A percentile compares a stretch with the other conserved stretches of the same genome.
These are phyloP conservation scores for Horisme vitalbata DNA, from an alignment of 2,888 invertebrate genomes.

Conservation along the genomic window DNA sequence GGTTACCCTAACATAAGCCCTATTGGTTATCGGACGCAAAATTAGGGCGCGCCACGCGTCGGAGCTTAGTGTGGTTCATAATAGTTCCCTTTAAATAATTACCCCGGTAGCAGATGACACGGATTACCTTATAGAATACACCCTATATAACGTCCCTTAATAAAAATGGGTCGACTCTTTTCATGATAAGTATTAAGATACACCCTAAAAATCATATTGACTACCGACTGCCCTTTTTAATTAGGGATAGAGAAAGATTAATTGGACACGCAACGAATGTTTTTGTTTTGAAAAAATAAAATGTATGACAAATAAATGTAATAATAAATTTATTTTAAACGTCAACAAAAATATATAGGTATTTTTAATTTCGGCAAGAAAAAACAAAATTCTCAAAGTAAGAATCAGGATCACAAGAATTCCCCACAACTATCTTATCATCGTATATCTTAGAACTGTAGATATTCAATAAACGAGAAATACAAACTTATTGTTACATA, in stretches of 20 bases:
- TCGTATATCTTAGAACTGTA: no score
- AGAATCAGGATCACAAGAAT: no score
- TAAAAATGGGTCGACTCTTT: conserved; percentile 51
- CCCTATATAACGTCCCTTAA: conserved; percentile 41
- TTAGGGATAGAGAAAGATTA: conserved; percentile 28
- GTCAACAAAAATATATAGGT: no score
- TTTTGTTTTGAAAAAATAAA: no score
- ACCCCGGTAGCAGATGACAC: conserved; percentile 79
- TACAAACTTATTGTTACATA: no score
- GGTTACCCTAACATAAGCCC: conserved; percentile 58
- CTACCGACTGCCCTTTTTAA: conserved; percentile 35
- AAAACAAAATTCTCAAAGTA: no score
- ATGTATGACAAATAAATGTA: no score
- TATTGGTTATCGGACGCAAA: conserved; percentile 74
- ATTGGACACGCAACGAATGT: conserved; percentile 28
- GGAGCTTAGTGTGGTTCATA: conserved; percentile 63
- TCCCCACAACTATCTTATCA: no score
- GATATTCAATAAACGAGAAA: no score
- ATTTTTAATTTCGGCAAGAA: no score
- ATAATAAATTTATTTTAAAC: no score
- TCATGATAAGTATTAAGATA: conserved; percentile 38
- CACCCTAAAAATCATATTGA: conserved; percentile 28
- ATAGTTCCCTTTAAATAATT: conserved; percentile 77
- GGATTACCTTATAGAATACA: conserved; percentile 62
- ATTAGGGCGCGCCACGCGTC: conserved; percentile 74